Evolutionary conservation across 2,797 vertebrate genomes (phyloP).

Genomic region (Rhinogobio ventralis): DNA sequence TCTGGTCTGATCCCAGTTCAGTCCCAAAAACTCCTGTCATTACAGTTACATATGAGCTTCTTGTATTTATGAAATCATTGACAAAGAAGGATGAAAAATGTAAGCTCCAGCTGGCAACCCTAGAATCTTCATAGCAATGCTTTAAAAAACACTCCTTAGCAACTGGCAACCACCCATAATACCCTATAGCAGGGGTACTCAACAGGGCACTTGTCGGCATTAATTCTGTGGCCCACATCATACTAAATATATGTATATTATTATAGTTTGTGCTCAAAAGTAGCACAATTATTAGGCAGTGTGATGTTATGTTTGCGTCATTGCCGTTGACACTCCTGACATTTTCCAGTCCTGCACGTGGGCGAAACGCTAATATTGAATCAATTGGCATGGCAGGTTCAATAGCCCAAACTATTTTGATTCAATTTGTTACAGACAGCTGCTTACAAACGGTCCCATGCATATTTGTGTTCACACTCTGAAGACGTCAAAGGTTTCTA

Average conservation of each 20-base stretch:
- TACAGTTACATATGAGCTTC: not conserved
- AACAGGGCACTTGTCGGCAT: not conserved
- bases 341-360: not conserved
- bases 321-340: not conserved
- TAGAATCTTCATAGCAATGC: not conserved
- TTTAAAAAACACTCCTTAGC: not conserved
- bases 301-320: not conserved
- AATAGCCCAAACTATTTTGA: not conserved
- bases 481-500: no score
- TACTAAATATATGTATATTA: not conserved
- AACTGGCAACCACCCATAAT: not conserved
- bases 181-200: not conserved
- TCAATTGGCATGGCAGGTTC: not conserved
- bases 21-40: slow-evolving; percentile 4
- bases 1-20: slow-evolving; percentile 9
- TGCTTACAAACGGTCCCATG: no score
- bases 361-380: not conserved
- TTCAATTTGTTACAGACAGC: not conserved
- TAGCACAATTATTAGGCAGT: not conserved
- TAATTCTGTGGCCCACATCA: not conserved
- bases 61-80: not conserved
- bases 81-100: not conserved
- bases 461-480: no score
- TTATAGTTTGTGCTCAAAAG: not conserved
- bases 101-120: not conserved